Evolutionary conservation across 2,888 invertebrate genomes (phyloP).

Genomic region (Lycaena phlaeas): DNA sequence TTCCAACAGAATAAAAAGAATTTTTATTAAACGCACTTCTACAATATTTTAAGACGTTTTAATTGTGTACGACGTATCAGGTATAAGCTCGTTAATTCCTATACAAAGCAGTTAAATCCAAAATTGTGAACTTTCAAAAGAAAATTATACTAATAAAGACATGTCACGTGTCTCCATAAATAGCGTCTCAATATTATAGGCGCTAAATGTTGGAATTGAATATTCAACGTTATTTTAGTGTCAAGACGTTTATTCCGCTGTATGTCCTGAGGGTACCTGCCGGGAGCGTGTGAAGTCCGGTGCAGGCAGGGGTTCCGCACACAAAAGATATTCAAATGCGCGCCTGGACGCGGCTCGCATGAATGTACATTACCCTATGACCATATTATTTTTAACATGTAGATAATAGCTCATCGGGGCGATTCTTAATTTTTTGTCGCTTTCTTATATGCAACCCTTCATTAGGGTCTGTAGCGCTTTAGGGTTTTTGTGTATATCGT

Average conservation of each 20-base stretch:
- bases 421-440: conserved; percentile 69
- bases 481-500: conserved; percentile 61
- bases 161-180: too few relatives aligned
- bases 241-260: conserved; percentile 18
- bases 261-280: conserved; percentile 26
- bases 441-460: conserved; percentile 57
- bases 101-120: too few relatives aligned
- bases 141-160: too few relatives aligned
- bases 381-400: conserved; percentile 71
- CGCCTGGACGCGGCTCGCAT: conserved; percentile 68
- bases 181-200: too few relatives aligned
- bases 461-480: conserved; percentile 60
- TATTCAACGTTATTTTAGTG: conserved; percentile 11
- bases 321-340: conserved; percentile 66
- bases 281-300: conserved; percentile 71
- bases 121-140: too few relatives aligned
- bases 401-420: conserved; percentile 72
- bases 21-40: too few relatives aligned
- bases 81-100: too few relatives aligned
- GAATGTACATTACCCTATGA: conserved; percentile 70
- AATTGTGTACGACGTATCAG: too few relatives aligned
- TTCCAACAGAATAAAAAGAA: too few relatives aligned
- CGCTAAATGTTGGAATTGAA: not conserved
- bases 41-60: too few relatives aligned
- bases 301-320: conserved; percentile 47